These are phyloP conservation scores for Sebastes diploproa DNA, from an alignment of 2,797 vertebrate genomes.

Conservation along the genomic window DNA sequence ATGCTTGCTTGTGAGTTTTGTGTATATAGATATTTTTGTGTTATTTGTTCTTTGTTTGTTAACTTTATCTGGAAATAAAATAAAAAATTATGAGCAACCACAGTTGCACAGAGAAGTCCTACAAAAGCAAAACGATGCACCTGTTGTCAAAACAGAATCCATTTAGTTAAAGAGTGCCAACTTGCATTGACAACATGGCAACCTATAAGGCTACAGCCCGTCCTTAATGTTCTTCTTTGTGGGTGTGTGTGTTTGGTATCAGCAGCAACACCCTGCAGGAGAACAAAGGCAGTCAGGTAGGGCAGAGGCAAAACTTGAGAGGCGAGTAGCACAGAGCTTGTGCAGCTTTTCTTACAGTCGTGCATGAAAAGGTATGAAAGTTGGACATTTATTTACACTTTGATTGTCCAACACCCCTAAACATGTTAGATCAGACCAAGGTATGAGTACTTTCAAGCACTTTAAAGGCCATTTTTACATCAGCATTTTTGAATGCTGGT, in stretches of 20 bases:
- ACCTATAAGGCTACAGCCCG: background rate
- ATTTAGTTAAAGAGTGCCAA: background rate
- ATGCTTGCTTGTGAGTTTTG: no score
- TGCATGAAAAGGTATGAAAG: background rate
- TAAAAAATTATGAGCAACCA: background rate
- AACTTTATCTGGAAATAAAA: background rate
- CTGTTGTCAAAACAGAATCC: background rate
- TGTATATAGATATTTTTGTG: no score
- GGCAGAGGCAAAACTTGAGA: conserved; percentile 10
- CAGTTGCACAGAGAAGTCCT: no score
- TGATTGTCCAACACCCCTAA: background rate
- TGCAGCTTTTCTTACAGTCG: background rate
- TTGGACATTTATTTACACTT: background rate
- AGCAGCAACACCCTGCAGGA: conserved; percentile 27
- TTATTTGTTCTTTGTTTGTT: no score
- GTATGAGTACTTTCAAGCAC: no score
- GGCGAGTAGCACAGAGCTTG: background rate
- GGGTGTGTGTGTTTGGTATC: conserved; percentile 29
- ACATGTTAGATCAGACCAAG: background rate
- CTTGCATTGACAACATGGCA: background rate
- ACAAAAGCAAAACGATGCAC: background rate
- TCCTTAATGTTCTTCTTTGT: background rate
- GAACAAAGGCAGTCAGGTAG: conserved; percentile 25
- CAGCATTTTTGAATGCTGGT: background rate
- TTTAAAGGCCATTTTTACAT: background rate